Percentiles rank a stretch among this genome's conserved stretches.
Conservation (phyloP, 2,888 invertebrate species). For the Noctuana brunneofusca region DNA sequence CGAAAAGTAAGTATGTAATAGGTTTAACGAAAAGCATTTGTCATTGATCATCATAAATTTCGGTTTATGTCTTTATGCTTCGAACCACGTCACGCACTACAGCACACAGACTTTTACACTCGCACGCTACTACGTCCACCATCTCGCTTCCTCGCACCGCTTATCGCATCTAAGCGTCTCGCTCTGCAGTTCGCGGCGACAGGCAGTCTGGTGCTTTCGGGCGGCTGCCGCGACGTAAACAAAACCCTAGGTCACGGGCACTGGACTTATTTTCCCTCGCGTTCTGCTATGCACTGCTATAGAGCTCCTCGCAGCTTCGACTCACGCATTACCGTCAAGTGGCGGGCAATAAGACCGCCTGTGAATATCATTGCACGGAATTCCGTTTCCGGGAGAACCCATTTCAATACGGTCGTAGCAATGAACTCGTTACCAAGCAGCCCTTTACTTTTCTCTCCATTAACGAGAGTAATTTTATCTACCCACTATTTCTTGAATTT, state of each 20-base stretch:
- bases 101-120: slow-evolving; percentile 57
- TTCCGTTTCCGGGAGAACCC: slow-evolving; percentile 43
- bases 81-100: slow-evolving; percentile 62
- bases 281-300: slow-evolving; percentile 37
- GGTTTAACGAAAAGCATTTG: slow-evolving; percentile 43
- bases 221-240: slow-evolving; percentile 68
- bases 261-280: slow-evolving; percentile 71
- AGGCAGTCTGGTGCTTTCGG: slow-evolving; percentile 78
- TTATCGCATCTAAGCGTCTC: slow-evolving; percentile 58
- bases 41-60: slow-evolving; percentile 59
- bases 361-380: slow-evolving; percentile 45
- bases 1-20: slow-evolving; percentile 13
- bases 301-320: slow-evolving; percentile 43
- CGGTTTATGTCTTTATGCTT: slow-evolving; percentile 53
- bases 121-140: slow-evolving; percentile 53
- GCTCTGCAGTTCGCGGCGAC: slow-evolving; percentile 73
- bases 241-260: slow-evolving; percentile 75
- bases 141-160: slow-evolving; percentile 59
- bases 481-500: slow-evolving; percentile 25
- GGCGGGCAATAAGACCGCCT: slow-evolving; percentile 40
- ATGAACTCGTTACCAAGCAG: not conserved
- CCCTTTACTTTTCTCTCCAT: slow-evolving; percentile 24
- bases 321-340: slow-evolving; percentile 51
- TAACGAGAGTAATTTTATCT: slow-evolving; percentile 26
- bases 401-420: slow-evolving; percentile 36